These are phyloP conservation scores for Merodon equestris DNA, from an alignment of 2,888 invertebrate genomes.

Conservation along the genomic window DNA sequence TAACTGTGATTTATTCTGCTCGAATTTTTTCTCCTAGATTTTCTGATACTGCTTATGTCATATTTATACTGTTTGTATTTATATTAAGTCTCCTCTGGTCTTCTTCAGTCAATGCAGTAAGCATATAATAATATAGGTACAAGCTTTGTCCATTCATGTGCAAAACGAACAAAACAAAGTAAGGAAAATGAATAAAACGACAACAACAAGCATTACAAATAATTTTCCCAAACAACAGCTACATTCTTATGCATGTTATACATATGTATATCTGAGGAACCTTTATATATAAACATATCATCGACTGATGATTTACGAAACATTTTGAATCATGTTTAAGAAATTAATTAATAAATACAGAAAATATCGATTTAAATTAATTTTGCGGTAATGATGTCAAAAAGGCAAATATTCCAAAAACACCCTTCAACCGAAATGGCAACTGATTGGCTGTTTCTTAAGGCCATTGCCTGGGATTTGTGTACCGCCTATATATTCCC, in stretches of 20 bases:
- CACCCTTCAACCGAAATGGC: slow-evolving; percentile 26
- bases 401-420: slow-evolving; percentile 45
- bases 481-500: slow-evolving; percentile 42
- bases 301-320: slow-evolving; percentile 44
- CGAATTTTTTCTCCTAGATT: no score
- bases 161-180: no score
- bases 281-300: slow-evolving; percentile 2
- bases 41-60: no score
- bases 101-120: not conserved
- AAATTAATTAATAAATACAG: slow-evolving; percentile 60
- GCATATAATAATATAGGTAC: slow-evolving; percentile 2
- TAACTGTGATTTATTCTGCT: no score
- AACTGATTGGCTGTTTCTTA: slow-evolving; percentile 39
- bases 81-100: not conserved
- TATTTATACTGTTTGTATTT: no score
- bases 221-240: not conserved
- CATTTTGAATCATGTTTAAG: slow-evolving; percentile 54
- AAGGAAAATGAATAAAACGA: no score
- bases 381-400: slow-evolving; percentile 55
- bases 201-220: no score
- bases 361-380: slow-evolving; percentile 62
- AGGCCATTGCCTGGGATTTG: slow-evolving; percentile 28
- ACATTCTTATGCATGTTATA: not conserved
- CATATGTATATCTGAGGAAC: no score
- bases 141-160: not conserved